Conservation (phyloP, 2,797 vertebrate genomes). For the Pogoniulus pusillus region DNA sequence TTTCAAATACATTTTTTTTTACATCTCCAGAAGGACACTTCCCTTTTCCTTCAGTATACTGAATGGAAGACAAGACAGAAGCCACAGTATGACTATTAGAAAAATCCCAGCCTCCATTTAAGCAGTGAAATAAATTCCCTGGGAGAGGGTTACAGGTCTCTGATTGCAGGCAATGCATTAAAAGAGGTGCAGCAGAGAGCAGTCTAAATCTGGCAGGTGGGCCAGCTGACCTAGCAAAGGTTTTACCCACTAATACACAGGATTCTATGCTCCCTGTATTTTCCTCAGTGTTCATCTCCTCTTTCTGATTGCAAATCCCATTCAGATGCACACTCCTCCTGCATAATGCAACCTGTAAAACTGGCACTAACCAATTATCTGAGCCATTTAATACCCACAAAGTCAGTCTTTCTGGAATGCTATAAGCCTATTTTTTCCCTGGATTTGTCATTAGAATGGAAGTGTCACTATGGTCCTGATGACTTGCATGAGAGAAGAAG, state of each 20-base stretch:
- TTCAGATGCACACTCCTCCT: background rate
- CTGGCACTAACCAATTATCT: slow-evolving; percentile 18
- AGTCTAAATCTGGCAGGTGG: background rate
- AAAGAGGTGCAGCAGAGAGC: background rate
- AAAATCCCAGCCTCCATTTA: background rate
- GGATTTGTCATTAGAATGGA: slow-evolving; percentile 19
- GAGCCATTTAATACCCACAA: slow-evolving; percentile 17
- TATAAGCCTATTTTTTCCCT: slow-evolving; percentile 11
- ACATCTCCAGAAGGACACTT: background rate
- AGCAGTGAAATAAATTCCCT: background rate
- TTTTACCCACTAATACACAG: background rate
- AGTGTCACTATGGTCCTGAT: background rate
- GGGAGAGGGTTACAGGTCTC: background rate
- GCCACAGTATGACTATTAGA: background rate
- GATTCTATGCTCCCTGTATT: background rate
- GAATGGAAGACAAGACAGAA: background rate
- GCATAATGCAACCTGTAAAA: slow-evolving; percentile 19
- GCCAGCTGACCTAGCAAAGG: background rate
- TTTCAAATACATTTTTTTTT: background rate
- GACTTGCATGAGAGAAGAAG: background rate
- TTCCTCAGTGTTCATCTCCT: background rate
- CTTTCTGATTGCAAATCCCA: slow-evolving; percentile 1
- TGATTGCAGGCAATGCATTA: background rate
- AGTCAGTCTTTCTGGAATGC: background rate
- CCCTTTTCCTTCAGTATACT: background rate